Evolutionary conservation across 2,113 vertebrate genomes (phyloP), one percentile per base, ranked within the genome.

Genomic region (Atlantisia rogersi): DNA sequence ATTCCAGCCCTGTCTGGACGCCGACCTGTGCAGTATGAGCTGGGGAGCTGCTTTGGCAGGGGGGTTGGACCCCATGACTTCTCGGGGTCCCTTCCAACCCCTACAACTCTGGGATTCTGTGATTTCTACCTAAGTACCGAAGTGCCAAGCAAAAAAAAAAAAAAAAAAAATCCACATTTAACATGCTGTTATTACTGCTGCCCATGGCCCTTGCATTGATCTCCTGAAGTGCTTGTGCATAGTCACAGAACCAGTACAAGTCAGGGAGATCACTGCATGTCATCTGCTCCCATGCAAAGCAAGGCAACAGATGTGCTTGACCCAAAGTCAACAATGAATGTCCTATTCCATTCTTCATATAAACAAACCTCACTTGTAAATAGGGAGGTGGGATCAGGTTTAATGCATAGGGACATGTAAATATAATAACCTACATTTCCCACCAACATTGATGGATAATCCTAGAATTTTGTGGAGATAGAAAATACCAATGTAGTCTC

Each of bases 221-320:
- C n/a, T 50, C 60, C 65, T 8, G 37, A 40, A 9, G 37, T 3
- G 65, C 65, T 16, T 31, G 44, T 13, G 42, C 29, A 25, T 3
- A 8, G 31, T 42, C 25, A 62, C 50, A 50, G 25, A 35, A 50
- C 4, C 32, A 73, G 39, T 12, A 37, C 5, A 56, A 6, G 20
- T 4, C 21, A 18, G 22, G 37, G n/a, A 79, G 35, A 58, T 12
- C 0, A 0, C 46, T 62, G 64, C 48, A 40, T 67, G 32, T 2
- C 56, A 78, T 19, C 87, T 84, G 62, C 37, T 48, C 13, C 65
- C 29, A 64, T 39, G 28, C 42, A 25, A 26, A 75, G 65, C 25
- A 70, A 31, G 13, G 40, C 52, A 78, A 39, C 5, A 11, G 52
- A 40, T 25, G 11, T 22, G 19, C 29, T 56, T 39, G 44, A 67